Percentiles rank a stretch among this genome's conserved stretches.
Evolutionary conservation across 2,113 vertebrate genomes (phyloP).

Genomic region (Calypte anna): DNA sequence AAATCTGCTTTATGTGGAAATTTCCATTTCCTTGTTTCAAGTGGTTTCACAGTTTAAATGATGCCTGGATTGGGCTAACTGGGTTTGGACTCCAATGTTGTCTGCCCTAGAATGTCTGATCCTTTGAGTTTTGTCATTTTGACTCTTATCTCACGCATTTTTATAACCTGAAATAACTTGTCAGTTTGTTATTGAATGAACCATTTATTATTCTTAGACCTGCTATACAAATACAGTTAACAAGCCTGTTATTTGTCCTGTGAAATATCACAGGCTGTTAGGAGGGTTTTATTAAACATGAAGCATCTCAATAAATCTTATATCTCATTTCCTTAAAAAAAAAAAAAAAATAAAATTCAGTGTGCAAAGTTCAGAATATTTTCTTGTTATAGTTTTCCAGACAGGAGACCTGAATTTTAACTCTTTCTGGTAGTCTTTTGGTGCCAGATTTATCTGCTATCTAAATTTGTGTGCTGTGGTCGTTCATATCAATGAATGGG

Average conservation of each 20-base stretch:
- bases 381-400: background rate
- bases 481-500: background rate
- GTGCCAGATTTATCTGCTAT: background rate
- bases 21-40: background rate
- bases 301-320: slow-evolving; percentile 45
- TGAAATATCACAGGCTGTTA: slow-evolving; percentile 45
- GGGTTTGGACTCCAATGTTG: background rate
- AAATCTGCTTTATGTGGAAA: slow-evolving; percentile 29
- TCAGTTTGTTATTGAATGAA: slow-evolving; percentile 28
- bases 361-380: background rate
- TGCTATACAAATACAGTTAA: slow-evolving; percentile 9
- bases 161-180: slow-evolving; percentile 43
- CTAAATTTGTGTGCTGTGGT: background rate
- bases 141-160: background rate
- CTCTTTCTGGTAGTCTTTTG: background rate
- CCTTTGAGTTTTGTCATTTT: slow-evolving; percentile 1
- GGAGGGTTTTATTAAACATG: slow-evolving; percentile 57
- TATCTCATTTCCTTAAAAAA: slow-evolving; percentile 7
- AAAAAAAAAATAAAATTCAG: background rate
- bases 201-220: slow-evolving; percentile 44
- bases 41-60: background rate
- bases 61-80: background rate
- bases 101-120: background rate
- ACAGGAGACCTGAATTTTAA: slow-evolving; percentile 2
- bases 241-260: slow-evolving; percentile 34